Base-by-base conservation (phyloP, 2,888 invertebrate genomes). In the Andrena dorsata region DNA sequence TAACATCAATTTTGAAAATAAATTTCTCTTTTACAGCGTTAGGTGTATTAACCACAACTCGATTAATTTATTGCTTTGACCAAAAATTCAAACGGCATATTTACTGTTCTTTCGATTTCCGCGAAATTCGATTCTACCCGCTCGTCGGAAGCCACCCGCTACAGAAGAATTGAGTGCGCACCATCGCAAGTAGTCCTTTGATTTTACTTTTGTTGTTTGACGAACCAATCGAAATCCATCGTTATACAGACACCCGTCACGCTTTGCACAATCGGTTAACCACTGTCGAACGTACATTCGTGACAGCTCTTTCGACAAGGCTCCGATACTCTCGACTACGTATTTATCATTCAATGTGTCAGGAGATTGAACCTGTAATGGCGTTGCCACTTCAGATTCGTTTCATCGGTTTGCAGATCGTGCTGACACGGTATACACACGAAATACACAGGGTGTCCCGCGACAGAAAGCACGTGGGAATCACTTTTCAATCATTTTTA, bases 251-350 rank as follows among this genome's bases (percentile, higher is more conserved):
- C 56, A 69, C 51, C 58, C 51, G 49, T 64, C 51, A 81, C 51
- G 69, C 35, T 81, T 64, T 74, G 74, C 32, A 69, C 69, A 65
- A 64, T 69, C 63, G 74, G 81, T 81, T 81, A 74, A 81, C 73
- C 81, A 69, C 81, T 60, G 51, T 56, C 81, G 74, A 69, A 73
- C 73, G 63, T 80, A 79, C 63, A 58, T 63, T 49, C 65, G 32
- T 47, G 66, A 68, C 60, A 56, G 81, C 80, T 68, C 66, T 80
- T 80, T 80, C 61, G 65, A 68, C 80, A 72, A 73, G 60, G 69
- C 41, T n/a, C 53, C 47, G 61, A 80, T 66, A 71, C 26, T 20
- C 26, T 16, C 16, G 35, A n/a, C 20, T 26, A 23, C 32, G 66
- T 68, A 63, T 80, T 80, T 73, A 58, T 80, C 70, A 60, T 79